Percentiles rank a stretch among this genome's conserved stretches.
Conservation (phyloP, 2,797 vertebrate species). For the Corythornis leucogaster region DNA sequence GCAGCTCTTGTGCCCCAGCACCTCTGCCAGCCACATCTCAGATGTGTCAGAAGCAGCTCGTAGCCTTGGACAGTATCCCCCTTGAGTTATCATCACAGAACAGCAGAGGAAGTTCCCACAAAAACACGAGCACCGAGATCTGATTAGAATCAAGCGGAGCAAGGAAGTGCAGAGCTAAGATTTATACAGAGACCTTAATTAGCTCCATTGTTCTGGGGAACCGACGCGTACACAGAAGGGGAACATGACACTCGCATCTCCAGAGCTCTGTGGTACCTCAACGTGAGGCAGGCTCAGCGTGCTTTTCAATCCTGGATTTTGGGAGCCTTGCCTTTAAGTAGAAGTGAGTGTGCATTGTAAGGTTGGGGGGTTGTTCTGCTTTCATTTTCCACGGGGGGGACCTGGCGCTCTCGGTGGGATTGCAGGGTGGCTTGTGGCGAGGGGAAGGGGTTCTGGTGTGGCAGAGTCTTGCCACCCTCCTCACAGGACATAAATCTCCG, state of each 20-base stretch:
- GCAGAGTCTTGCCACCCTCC: neutral
- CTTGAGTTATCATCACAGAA: slow-evolving; percentile 57
- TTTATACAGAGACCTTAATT: slow-evolving; percentile 68
- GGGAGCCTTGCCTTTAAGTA: neutral
- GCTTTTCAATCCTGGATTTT: neutral
- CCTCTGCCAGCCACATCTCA: neutral
- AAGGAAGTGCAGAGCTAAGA: slow-evolving; percentile 70
- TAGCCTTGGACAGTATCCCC: slow-evolving; percentile 33
- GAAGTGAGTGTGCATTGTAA: neutral
- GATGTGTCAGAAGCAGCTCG: neutral
- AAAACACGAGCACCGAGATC: slow-evolving; percentile 53
- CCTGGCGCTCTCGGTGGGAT: neutral
- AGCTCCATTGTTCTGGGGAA: slow-evolving; percentile 68
- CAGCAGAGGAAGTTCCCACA: slow-evolving; percentile 70
- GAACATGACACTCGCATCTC: slow-evolving; percentile 46
- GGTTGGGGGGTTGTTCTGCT: neutral
- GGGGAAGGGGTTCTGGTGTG: neutral
- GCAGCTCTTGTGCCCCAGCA: neutral
- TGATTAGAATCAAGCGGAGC: slow-evolving; percentile 65
- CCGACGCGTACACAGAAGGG: slow-evolving; percentile 31
- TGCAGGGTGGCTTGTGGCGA: neutral
- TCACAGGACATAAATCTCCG: neutral
- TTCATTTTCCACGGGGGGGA: neutral
- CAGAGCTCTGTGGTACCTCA: slow-evolving; percentile 22
- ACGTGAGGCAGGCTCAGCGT: neutral